These are phyloP conservation scores for Urocyon cinereoargenteus DNA, from an alignment of 2,797 vertebrate species.

Conservation along the genomic window DNA sequence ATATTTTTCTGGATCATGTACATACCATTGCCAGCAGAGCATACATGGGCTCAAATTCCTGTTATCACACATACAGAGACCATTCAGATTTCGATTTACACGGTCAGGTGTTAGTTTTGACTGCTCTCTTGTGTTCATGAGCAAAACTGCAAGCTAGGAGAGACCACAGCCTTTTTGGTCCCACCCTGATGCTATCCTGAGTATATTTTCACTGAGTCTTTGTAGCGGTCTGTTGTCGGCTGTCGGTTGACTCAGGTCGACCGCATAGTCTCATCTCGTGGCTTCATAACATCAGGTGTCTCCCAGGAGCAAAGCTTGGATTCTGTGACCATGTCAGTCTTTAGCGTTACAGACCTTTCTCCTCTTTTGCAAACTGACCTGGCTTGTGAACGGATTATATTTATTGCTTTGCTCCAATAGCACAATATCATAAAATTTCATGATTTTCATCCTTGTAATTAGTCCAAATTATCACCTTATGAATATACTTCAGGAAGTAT, in stretches of 20 bases:
- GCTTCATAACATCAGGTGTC: not conserved
- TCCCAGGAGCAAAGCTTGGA: not conserved
- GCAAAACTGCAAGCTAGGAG: conserved; percentile 58
- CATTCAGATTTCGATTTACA: not conserved
- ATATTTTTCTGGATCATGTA: not conserved
- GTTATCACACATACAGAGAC: not conserved
- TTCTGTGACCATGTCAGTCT: not conserved
- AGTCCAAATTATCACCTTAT: not conserved
- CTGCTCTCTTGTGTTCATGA: conserved; percentile 83
- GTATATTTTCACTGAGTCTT: not conserved
- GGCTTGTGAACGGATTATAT: not conserved
- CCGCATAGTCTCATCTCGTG: not conserved
- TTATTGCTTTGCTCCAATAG: not conserved
- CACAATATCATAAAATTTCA: not conserved
- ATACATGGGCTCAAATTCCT: not conserved
- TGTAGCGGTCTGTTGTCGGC: too few relatives aligned
- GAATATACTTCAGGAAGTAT: not conserved
- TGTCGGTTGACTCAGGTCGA: not conserved
- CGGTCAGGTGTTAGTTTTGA: conserved; percentile 25
- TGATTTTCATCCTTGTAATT: not conserved
- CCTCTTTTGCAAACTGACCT: not conserved
- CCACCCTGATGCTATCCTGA: not conserved
- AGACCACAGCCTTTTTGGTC: not conserved
- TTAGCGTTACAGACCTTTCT: not conserved
- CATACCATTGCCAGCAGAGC: not conserved